Evolutionary conservation across 2,888 invertebrate genomes (phyloP).

Genomic region (Oligia latruncula): DNA sequence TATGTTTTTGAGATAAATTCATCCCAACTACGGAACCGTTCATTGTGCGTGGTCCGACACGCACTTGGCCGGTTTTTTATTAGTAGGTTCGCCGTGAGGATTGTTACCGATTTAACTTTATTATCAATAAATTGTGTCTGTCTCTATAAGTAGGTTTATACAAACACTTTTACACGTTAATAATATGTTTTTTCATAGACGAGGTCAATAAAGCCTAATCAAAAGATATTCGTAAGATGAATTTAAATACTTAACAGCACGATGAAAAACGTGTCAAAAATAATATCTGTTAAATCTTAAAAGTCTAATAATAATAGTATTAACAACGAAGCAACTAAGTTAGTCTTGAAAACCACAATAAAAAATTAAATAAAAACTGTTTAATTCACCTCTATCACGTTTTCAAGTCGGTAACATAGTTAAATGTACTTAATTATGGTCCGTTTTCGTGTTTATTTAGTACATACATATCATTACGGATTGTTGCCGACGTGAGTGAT

Average conservation of each 20-base stretch:
- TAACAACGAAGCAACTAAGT: slow-evolving; percentile 44
- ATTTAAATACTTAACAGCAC: too few species aligned
- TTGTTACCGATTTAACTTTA: not conserved
- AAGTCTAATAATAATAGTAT: slow-evolving; percentile 41
- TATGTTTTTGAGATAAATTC: not conserved
- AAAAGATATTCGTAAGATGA: not conserved
- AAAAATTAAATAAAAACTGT: slow-evolving; percentile 61
- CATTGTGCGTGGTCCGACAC: not conserved
- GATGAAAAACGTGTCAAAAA: not conserved
- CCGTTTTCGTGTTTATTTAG: slow-evolving; percentile 81
- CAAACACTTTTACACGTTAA: not conserved
- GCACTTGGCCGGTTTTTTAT: not conserved
- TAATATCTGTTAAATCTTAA: slow-evolving; percentile 24
- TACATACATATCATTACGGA: slow-evolving; percentile 81
- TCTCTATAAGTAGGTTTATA: not conserved
- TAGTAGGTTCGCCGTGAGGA: not conserved
- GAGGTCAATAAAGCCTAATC: not conserved
- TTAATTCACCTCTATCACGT: slow-evolving; percentile 66
- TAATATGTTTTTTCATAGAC: not conserved
- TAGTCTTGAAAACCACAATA: slow-evolving; percentile 39
- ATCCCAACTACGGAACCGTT: not conserved
- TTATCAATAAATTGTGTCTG: not conserved
- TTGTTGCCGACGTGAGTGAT: slow-evolving; percentile 82
- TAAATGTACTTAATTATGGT: slow-evolving; percentile 78
- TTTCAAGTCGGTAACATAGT: slow-evolving; percentile 70